A percentile compares a stretch with the other conserved stretches of the same genome.
Evolutionary conservation across 2,113 vertebrate genomes (phyloP).

Genomic region (Tursiops truncatus): DNA sequence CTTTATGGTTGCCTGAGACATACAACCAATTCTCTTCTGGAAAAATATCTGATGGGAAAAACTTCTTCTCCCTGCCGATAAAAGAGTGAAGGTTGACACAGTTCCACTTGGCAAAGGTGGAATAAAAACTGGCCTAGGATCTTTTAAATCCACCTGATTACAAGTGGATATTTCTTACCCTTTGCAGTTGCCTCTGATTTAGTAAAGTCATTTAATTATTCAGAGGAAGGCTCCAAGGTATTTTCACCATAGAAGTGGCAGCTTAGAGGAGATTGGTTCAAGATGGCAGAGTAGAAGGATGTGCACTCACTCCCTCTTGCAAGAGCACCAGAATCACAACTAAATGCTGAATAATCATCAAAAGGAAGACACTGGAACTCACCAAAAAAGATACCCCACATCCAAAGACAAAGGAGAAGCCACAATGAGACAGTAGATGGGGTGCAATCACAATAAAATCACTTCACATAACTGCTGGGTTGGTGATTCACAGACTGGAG

Average conservation of each 20-base stretch:
- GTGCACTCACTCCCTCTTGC: no score
- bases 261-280: neutral
- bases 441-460: no score
- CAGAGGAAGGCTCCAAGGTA: neutral
- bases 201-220: neutral
- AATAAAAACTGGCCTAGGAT: neutral
- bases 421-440: no score
- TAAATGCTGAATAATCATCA: no score
- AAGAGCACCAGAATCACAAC: no score
- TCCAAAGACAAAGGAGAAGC: no score
- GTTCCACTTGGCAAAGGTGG: neutral
- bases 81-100: neutral
- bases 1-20: neutral
- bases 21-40: neutral
- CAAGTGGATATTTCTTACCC: neutral
- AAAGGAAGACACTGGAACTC: no score
- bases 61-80: neutral
- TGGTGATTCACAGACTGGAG: no score
- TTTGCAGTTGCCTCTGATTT: neutral
- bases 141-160: neutral
- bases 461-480: no score
- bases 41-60: neutral
- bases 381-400: no score
- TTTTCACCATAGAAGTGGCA: neutral
- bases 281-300: no score